phyloP scores from a whole-genome alignment of 2,888 invertebrate genomes.

The Agrochola macilenta region DNA sequence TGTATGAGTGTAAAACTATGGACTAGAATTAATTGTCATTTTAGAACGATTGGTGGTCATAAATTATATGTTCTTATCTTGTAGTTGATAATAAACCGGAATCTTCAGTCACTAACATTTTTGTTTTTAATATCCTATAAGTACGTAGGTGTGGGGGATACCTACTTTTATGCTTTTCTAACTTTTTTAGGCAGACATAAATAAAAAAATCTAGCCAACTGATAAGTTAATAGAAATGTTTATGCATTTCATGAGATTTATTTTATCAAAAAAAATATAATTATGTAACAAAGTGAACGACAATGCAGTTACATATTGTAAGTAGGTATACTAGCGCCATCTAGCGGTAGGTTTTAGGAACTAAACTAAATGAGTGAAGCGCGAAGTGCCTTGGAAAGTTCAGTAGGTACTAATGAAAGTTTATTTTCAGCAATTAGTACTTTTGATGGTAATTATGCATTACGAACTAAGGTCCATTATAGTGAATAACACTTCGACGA shows the following conservation, averaged over 20 bases:
- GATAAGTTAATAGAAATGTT: neutral
- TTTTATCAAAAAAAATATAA: neutral
- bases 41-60: too few relatives aligned
- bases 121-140: too few relatives aligned
- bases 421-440: neutral
- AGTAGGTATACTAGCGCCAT: constrained; percentile 15
- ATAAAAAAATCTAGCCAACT: neutral
- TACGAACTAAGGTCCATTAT: too few relatives aligned
- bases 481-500: neutral
- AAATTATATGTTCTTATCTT: too few relatives aligned
- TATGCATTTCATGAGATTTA: neutral
- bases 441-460: neutral
- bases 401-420: neutral
- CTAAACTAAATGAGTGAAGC: constrained; percentile 10
- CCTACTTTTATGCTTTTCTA: too few relatives aligned
- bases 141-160: too few relatives aligned
- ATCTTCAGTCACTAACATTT: too few relatives aligned
- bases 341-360: constrained; percentile 2
- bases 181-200: neutral
- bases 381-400: neutral
- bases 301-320: neutral
- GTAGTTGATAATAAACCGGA: too few relatives aligned
- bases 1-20: too few relatives aligned
- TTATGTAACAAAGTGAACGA: neutral
- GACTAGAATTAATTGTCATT: too few relatives aligned